Percentiles rank a stretch among this genome's conserved stretches.
These are phyloP conservation scores for Hypomecis atomaria DNA, from an alignment of 2,888 invertebrate species.

Conservation along the genomic window DNA sequence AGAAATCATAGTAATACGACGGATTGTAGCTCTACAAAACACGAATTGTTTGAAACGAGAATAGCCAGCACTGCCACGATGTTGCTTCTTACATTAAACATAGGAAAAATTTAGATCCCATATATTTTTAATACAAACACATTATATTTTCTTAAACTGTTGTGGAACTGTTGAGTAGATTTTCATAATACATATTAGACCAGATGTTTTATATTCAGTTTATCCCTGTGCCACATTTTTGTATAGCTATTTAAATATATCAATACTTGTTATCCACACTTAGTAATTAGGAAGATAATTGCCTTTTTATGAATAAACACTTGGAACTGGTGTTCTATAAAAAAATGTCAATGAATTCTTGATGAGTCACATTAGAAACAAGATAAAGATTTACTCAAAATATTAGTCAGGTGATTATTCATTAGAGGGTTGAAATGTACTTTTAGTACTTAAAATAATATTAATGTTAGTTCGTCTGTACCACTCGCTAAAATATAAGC, in stretches of 20 bases:
- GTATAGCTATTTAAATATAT: constrained; percentile 14
- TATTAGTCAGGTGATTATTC: too few species aligned
- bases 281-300: too few species aligned
- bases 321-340: too few species aligned
- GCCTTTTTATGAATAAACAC: too few species aligned
- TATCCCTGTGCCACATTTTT: constrained; percentile 34
- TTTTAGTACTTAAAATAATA: too few species aligned
- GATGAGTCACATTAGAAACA: too few species aligned
- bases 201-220: constrained; percentile 18
- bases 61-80: constrained; percentile 23
- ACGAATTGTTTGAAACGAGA: constrained; percentile 5
- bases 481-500: too few species aligned
- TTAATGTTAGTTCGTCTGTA: too few species aligned
- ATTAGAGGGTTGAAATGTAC: too few species aligned
- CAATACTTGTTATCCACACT: constrained; percentile 9
- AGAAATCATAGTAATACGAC: neutral
- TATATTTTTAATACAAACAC: constrained; percentile 29
- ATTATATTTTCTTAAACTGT: constrained; percentile 27
- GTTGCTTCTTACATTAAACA: constrained; percentile 24
- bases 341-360: too few species aligned
- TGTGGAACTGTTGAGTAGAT: constrained; percentile 22
- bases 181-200: constrained; percentile 17
- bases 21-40: neutral
- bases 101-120: constrained; percentile 13
- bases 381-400: too few species aligned